Base-by-base conservation (phyloP, 2,888 invertebrate species). In the Acanthosoma haemorrhoidale region DNA sequence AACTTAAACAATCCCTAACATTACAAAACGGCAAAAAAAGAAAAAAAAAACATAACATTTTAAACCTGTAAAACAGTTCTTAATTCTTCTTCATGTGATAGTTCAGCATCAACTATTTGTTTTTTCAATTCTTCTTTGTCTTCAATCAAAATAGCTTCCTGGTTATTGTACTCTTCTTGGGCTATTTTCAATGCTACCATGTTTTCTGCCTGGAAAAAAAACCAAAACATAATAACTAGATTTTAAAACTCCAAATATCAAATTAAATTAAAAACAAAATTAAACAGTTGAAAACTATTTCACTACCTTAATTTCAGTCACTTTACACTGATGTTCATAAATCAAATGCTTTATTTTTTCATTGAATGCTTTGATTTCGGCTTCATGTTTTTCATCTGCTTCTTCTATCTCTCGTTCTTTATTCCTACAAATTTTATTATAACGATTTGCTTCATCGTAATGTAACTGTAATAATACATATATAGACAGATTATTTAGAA, bases 331-430 rank as follows among this genome's bases (percentile, higher is more conserved):
- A 78, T 95, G 94, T 78, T 96, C 95, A 80, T 92, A 95, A 80
- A 94, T 88, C 51, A 96, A 82, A 82, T 94, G 93, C 78, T 96
- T 96, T 71, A 95, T 91, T 83, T 93, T 95, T 78, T 96, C 95
- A 77, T 92, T 92, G 77, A 92, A 92, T 69, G 92, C 88, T 82
- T 92, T 92, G 32, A 95, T 83, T 77, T 95, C 90, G 32, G 88
- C 87, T 78, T 95, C 93, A 78, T 95, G 93, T 77, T 90, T 86
- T 78, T 94, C 94, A 75, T 90, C 88, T 0, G 89, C 84, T 80
- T 94, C 91, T 81, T 95, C 94, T 75, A 94, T 90, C 75, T 94
- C 93, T 75, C 92, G 84, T 78, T 95, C 91, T 80, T 90, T 91
- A 77, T 89, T 88, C 76, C 90, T 84, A 72, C 76, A 75, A 60